Evolutionary conservation across 2,797 vertebrate species (phyloP).

Genomic region (Pogonophryne albipinna): DNA sequence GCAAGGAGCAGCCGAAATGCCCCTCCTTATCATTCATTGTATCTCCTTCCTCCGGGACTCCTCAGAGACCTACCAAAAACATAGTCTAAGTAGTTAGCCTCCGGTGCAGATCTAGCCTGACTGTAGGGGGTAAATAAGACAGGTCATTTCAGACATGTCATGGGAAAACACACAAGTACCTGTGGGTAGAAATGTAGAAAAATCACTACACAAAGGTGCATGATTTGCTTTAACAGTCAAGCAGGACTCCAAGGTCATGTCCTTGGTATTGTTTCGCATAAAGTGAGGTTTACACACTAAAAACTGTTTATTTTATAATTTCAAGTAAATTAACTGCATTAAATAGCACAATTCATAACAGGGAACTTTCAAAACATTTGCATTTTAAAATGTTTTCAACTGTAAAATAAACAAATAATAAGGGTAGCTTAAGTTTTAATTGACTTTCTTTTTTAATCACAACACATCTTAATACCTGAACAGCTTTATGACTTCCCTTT

Average conservation of each 20-base stretch:
- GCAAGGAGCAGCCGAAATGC: slow-evolving; percentile 91
- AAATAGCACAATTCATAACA: no score
- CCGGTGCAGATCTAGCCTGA: slow-evolving; percentile 45
- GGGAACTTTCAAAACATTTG: no score
- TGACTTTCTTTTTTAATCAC: no score
- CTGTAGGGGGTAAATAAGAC: slow-evolving; percentile 20
- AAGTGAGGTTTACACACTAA: not conserved
- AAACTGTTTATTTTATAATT: no score
- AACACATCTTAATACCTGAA: no score
- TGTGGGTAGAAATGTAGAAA: not conserved
- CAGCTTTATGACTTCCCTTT: no score
- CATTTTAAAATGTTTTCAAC: no score
- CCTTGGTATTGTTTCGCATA: not conserved
- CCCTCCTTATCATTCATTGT: slow-evolving; percentile 94
- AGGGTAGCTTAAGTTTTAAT: no score
- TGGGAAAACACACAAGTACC: no score
- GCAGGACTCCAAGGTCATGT: not conserved
- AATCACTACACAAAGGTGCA: not conserved
- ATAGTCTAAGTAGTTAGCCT: slow-evolving; percentile 64
- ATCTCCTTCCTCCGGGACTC: slow-evolving; percentile 72
- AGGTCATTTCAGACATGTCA: not conserved
- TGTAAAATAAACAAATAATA: no score
- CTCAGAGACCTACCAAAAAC: slow-evolving; percentile 64
- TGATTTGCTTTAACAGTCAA: not conserved
- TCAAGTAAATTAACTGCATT: no score